Evolutionary conservation across 2,113 vertebrate genomes (phyloP).

Genomic region (Gopherus flavomarginatus): DNA sequence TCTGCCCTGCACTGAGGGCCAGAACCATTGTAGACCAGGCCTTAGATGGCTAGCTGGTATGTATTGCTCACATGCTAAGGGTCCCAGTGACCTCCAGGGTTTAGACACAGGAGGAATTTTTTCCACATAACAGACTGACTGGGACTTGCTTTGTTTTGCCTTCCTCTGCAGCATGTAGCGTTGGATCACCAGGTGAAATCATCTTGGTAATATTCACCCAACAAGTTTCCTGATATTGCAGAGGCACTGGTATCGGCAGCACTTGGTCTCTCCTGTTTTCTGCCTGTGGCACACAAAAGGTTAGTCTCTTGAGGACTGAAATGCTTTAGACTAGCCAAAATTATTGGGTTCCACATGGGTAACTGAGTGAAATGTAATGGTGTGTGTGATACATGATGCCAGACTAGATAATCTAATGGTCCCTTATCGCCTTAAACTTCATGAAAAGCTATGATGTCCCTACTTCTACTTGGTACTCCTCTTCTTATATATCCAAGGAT

Average conservation of each 20-base stretch:
- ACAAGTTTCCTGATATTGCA: neutral
- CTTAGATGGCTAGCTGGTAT: neutral
- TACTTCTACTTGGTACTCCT: too few species aligned
- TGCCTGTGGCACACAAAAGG: too few species aligned
- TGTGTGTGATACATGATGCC: neutral
- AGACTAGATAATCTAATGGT: neutral
- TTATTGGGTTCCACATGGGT: too few species aligned
- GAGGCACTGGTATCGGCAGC: neutral
- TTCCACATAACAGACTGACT: neutral
- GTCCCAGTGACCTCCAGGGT: neutral
- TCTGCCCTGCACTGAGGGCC: too few species aligned
- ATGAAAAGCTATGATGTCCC: too few species aligned
- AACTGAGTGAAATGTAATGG: too few species aligned
- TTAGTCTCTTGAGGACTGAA: neutral
- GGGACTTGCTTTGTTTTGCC: neutral
- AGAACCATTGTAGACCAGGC: too few species aligned
- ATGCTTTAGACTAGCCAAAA: neutral
- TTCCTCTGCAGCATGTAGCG: neutral
- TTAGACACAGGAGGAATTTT: neutral
- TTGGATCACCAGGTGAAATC: neutral
- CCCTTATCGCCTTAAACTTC: neutral
- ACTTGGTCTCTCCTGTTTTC: neutral
- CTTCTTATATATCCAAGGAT: too few species aligned
- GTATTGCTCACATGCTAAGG: neutral
- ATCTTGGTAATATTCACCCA: neutral